Base-by-base conservation (phyloP, 1,140 invertebrate species). In the Drosophila ogumai region DNA sequence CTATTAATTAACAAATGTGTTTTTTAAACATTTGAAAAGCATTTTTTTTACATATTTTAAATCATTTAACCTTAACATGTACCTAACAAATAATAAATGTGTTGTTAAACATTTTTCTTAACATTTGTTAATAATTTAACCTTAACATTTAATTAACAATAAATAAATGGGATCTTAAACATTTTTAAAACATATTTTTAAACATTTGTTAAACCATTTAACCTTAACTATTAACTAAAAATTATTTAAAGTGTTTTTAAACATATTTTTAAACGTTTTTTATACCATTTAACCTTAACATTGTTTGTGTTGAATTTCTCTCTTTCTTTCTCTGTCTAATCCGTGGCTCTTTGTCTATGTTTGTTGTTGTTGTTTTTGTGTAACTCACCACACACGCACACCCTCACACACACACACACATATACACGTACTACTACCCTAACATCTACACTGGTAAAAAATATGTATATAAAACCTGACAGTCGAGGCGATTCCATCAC, bases 401-500 rank as follows among this genome's bases (percentile, higher is more conserved):
- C 63, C n/a, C 68, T 55, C 44, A 65, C 76, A 59, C 36, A 32
- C 36, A 56, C 49, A 49, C 54, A 82, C 75, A 47, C 32, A 47
- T 25, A 50, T 32, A 64, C 57, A 52, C 56, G 69, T 58, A 56
- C 52, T 22, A 61, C 44, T 28, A 44, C 46, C 22, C 66, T 64
- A 77, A 74, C 78, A 67, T 47, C 78, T 75, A 75, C 92, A 93
- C 65, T 93, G 94, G 90, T 93, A 36, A 10, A 55, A 54, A 93
- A 12, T n/a, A 50, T 10, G 3, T 10, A 32, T 12, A 12, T 66
- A 73, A 80, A 66, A 36, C 25, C 25, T 12, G 3, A 19, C 43
- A 67, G 74, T 69, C 54, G 65, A 57, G 63, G 28, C 28, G 61
- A 65, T 5, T 66, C 66, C 3, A 22, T 41, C 5, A 31, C 32